Evolutionary conservation across 2,113 vertebrate genomes (phyloP), one percentile per base, ranked within the genome.

Genomic region (Bujurquina vittata): DNA sequence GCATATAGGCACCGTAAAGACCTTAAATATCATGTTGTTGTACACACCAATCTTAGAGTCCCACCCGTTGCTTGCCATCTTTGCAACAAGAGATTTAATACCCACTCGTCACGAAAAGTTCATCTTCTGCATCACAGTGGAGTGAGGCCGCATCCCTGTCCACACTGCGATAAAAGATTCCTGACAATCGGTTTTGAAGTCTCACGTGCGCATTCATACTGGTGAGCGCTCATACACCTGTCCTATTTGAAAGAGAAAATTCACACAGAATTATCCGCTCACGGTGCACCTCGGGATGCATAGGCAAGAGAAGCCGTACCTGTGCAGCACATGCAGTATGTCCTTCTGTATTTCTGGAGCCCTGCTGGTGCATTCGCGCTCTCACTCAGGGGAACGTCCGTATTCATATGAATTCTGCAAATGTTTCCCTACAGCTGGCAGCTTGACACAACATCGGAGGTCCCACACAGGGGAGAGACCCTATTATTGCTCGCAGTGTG

Each of bases 361-460:
- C 23, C 5, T 80, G 81, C 46, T 72, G 23, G 56, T 62, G 10
- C 81, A 77, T 49, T 58, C 40, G 2, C 29, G 31, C 7, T 63
- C 3, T 10, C 62, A 58, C 46, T 57, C 80, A 20, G 60, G 65
- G 10, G 62, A 81, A 55, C 40, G n/a, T 54, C 81, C 85, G 7
- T 52, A 89, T 69, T 49, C 43, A 26, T 91, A 87, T 11, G 83
- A 92, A 12, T 74, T 72, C 29, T 92, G 90, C 61, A 77, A 91
- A 18, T 15, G 2, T 11, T 92, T 89, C 26, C 31, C 80, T 56
- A 77, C 82, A n/a, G 74, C 40, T 0, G 2, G 17, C 17, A 52
- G 2, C 10, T 17, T 52, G 15, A 31, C 20, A 17, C 3, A 72
- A 52, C 43, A 31, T 52, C 0, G 3, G 0, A 10, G 0, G 17